Evolutionary conservation across 1,140 invertebrate species (phyloP).

Genomic region (Thalassaphorura encarpata): DNA sequence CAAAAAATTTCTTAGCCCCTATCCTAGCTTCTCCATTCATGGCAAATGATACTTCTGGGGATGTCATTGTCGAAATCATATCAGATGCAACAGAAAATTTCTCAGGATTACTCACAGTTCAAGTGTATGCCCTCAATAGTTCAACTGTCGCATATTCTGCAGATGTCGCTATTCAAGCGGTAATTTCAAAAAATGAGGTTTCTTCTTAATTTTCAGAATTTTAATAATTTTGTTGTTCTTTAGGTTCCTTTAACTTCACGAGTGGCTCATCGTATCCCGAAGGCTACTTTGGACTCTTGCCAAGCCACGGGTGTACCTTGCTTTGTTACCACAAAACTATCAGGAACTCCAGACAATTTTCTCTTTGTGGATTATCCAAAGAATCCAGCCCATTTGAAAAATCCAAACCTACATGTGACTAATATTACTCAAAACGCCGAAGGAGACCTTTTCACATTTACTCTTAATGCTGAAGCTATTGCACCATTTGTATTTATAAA

Average conservation of each 20-base stretch:
- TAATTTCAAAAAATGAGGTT: too few species aligned
- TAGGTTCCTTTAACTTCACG: not conserved
- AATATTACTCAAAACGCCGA: too few species aligned
- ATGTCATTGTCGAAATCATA: slow-evolving; percentile 15
- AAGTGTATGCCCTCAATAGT: slow-evolving; percentile 15
- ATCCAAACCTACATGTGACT: slow-evolving; percentile 15
- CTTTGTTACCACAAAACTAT: slow-evolving; percentile 16
- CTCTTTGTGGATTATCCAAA: slow-evolving; percentile 26
- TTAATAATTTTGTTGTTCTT: not conserved
- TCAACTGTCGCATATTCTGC: not conserved
- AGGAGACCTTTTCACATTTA: slow-evolving; percentile 10
- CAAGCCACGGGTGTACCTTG: not conserved
- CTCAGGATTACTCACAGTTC: slow-evolving; percentile 7
- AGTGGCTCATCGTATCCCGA: not conserved
- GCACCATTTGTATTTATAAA: slow-evolving; percentile 55
- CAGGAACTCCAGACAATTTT: slow-evolving; percentile 25
- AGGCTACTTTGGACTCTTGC: not conserved
- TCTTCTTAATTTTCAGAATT: too few species aligned
- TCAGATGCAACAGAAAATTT: slow-evolving; percentile 17
- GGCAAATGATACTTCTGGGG: slow-evolving; percentile 16
- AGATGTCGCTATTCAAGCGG: not conserved
- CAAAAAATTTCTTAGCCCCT: slow-evolving; percentile 70
- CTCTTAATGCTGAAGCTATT: slow-evolving; percentile 41
- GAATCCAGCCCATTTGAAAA: not conserved
- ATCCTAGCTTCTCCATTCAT: slow-evolving; percentile 48